Base-by-base conservation (phyloP, 2,888 invertebrate species). In the Sympetrum striolatum region DNA sequence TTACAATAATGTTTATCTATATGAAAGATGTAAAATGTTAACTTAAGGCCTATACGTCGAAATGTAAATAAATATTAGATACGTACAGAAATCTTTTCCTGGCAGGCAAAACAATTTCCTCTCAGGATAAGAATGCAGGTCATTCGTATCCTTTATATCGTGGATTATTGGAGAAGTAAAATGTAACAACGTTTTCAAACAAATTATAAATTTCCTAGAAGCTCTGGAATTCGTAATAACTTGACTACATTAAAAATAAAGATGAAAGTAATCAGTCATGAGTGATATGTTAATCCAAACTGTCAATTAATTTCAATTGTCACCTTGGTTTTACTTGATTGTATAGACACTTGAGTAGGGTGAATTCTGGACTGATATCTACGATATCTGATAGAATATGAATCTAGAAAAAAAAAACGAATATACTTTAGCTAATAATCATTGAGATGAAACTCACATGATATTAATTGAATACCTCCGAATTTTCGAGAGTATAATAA, bases 331-430 rank as follows among this genome's bases (percentile, higher is more conserved):
- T 94, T 25, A 96, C 95, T 93, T 96, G 96, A 8, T 95, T 94
- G 93, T 95, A 96, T 15, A 97, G 92, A 90, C 94, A 94, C 60
- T 94, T 94, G 81, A 96, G 95, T 91, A 96, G 94, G 91, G 94
- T 94, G 93, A 96, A 96, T 92, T 96, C 95, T 0, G 96, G 96
- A 0, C 94, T 94, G 0, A 95, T 94, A 93, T 97, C 97, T 31
- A 95, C 94, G 91, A 96, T 95, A 93, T 97, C 97, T 91, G 96
- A 95, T 92, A 97, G 94, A 90, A 97, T 94, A 93, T 95, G 95
- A 2, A 97, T 93, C 95, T 96, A 92, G 73, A 93, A 92, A 91
- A 91, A 73, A 91, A 39, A 0, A 8, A n/a, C n/a, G n/a, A n/a
- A 81, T 48, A 12, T 31, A 58, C 31, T 73, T 90, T 64, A 22